Conservation (phyloP, 2,113 vertebrate species). For the Melanostigma gelatinosum region DNA sequence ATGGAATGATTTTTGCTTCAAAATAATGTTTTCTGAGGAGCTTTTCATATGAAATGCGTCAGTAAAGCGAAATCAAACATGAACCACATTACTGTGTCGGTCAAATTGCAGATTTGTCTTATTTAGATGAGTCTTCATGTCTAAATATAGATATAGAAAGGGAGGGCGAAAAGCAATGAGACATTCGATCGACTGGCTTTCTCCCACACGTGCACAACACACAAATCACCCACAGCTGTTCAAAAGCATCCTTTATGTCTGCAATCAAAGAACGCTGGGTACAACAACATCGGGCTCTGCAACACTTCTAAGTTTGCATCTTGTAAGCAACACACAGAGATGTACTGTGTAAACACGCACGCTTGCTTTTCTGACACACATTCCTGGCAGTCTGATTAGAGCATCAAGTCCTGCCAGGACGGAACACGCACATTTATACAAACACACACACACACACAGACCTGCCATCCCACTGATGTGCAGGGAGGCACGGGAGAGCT, state of each 20-base stretch:
- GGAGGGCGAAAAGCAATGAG: not conserved
- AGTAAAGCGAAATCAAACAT: not conserved
- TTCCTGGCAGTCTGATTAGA: conserved; percentile 61
- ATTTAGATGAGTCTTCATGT: conserved; percentile 9
- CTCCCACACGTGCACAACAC: not conserved
- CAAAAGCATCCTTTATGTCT: not conserved
- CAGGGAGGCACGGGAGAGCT: conserved; percentile 58
- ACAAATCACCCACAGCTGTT: not conserved
- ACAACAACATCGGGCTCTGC: not conserved
- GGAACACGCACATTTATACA: conserved; percentile 19
- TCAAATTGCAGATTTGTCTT: not conserved
- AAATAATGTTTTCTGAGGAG: not conserved
- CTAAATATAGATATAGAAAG: not conserved
- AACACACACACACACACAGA: conserved; percentile 48
- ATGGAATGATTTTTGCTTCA: not conserved
- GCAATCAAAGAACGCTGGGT: not conserved
- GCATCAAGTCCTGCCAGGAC: conserved; percentile 48
- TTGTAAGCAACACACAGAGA: conserved; percentile 22
- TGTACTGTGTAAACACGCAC: conserved; percentile 21
- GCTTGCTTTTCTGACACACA: conserved; percentile 24
- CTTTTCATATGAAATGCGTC: not conserved
- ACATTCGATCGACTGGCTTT: not conserved
- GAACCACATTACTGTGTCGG: not conserved
- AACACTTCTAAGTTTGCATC: conserved; percentile 8
- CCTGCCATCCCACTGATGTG: conserved; percentile 70